Conservation (phyloP, 2,797 vertebrate genomes). For the Oreortyx pictus region DNA sequence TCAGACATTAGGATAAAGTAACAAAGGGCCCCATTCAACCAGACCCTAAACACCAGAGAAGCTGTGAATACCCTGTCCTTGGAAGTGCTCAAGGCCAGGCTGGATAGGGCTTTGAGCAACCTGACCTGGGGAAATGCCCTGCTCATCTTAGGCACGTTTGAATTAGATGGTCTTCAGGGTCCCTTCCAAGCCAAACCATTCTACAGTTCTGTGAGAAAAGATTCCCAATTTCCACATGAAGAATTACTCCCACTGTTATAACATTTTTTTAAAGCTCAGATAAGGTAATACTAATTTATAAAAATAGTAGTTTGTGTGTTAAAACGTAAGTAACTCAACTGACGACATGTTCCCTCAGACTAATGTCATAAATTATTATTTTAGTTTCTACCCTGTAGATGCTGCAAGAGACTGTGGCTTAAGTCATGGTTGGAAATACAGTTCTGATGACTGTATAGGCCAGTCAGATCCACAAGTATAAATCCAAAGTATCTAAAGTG, state of each 20-base stretch:
- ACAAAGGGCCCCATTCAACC: too few species aligned
- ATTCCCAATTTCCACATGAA: not conserved
- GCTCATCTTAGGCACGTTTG: not conserved
- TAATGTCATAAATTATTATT: not conserved
- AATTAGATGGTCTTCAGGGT: not conserved
- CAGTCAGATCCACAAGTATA: not conserved
- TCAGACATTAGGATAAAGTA: too few species aligned
- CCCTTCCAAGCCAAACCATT: not conserved
- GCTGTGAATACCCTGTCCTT: not conserved
- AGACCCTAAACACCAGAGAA: not conserved
- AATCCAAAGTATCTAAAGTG: not conserved
- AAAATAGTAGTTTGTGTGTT: not conserved
- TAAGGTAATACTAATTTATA: not conserved
- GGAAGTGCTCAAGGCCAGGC: not conserved
- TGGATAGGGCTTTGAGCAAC: not conserved
- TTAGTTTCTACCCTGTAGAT: not conserved
- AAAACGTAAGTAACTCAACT: not conserved
- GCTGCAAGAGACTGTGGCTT: not conserved
- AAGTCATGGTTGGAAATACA: not conserved
- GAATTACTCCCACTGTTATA: not conserved
- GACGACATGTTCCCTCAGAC: not conserved
- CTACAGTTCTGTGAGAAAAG: not conserved
- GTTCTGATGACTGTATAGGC: constrained; percentile 3
- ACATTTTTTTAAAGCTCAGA: not conserved
- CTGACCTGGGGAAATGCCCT: not conserved